A percentile compares a stretch with the other conserved stretches of the same genome.
Evolutionary conservation across 2,797 vertebrate species (phyloP).

Genomic region (Strix occidentalis): DNA sequence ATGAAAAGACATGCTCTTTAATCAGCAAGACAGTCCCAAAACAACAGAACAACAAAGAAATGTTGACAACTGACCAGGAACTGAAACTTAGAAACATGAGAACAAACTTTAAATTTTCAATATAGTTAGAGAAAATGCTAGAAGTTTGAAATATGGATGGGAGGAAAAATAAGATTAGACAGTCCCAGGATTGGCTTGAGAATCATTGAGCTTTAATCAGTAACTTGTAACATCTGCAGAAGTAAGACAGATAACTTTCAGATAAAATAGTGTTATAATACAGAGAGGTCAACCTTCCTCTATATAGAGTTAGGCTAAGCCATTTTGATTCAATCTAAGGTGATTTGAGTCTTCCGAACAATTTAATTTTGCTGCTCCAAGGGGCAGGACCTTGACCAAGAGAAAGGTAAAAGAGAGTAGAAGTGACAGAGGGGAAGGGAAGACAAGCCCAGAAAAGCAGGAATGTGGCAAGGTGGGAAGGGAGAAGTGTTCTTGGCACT

Average conservation of each 20-base stretch:
- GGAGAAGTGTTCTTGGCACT: neutral
- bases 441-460: neutral
- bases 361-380: neutral
- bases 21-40: neutral
- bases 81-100: neutral
- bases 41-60: neutral
- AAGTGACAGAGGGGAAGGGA: neutral
- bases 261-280: neutral
- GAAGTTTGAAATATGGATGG: neutral
- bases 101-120: neutral
- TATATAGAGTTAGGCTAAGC: neutral
- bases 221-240: neutral
- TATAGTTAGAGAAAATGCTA: neutral
- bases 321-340: neutral
- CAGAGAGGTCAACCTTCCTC: neutral
- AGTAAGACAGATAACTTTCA: neutral
- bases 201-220: constrained; percentile 3
- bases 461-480: neutral
- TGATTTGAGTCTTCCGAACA: neutral
- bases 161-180: neutral
- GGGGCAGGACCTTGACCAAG: neutral
- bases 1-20: neutral
- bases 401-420: neutral
- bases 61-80: neutral
- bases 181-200: neutral